Conservation (phyloP, 2,888 invertebrate genomes). For the Plagiodera versicolora region DNA sequence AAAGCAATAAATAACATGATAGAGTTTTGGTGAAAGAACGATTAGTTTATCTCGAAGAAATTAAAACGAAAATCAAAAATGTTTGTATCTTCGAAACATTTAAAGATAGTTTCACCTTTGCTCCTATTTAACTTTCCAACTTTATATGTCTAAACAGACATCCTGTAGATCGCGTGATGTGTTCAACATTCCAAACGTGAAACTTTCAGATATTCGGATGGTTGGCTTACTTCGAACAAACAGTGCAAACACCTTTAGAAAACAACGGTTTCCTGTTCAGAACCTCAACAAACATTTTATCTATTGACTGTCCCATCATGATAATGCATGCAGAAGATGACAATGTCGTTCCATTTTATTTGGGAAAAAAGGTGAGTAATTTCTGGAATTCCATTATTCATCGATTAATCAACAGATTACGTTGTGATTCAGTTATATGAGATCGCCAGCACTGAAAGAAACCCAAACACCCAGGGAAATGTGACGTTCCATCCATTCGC, state of each 20-base stretch:
- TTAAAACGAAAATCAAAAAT: too few relatives aligned
- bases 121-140: too few relatives aligned
- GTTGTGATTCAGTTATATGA: constrained; percentile 14
- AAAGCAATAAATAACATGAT: too few relatives aligned
- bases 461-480: constrained; percentile 37
- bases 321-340: constrained; percentile 50
- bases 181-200: background rate
- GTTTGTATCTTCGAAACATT: too few relatives aligned
- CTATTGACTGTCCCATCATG: constrained; percentile 49
- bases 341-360: constrained; percentile 40
- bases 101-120: too few relatives aligned
- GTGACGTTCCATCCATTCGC: constrained; percentile 41
- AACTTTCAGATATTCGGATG: constrained; percentile 44
- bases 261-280: constrained; percentile 46
- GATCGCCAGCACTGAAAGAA: constrained; percentile 36
- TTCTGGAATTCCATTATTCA: too few relatives aligned
- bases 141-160: too few relatives aligned
- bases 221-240: constrained; percentile 48
- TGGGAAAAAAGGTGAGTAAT: constrained; percentile 43
- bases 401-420: too few relatives aligned
- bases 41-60: too few relatives aligned
- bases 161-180: too few relatives aligned
- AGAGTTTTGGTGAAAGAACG: too few relatives aligned
- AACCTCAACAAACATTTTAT: constrained; percentile 41
- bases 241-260: constrained; percentile 45